Evolutionary conservation across 2,113 vertebrate species (phyloP), one percentile per base, ranked within the genome.

Genomic region (Tragelaphus strepsiceros): DNA sequence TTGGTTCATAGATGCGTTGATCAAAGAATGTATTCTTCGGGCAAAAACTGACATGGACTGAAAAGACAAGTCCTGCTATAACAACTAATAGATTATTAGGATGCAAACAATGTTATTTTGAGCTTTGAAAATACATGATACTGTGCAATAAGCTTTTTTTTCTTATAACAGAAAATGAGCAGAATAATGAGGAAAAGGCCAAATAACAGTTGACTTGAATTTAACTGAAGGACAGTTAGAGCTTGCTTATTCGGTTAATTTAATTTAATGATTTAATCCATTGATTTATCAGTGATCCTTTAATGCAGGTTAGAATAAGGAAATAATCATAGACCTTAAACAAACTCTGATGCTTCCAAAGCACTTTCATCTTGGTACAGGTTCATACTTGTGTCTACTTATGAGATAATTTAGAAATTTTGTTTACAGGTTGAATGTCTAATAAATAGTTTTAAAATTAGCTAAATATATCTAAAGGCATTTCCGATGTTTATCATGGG

Each of bases 31-130:
- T 98, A 82, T 97, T 98, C 74, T 87, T 96, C 94, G 96, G 96
- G 97, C 97, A 49, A 61, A 78, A 98, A 89, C 92, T 98, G 56
- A 88, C 26, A 77, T 80, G 95, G 95, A 96, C 97, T 86, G 98
- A 96, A 97, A 98, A 97, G 96, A 92, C 54, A 96, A 95, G 91
- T 97, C 35, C 96, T 98, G 92, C 96, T 97, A 83, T 97, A 96
- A 94, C 46, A 94, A 96, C 97, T 95, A 97, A 16, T 96, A 98
- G 98, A 97, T 91, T 97, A 97, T 98, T 96, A 15, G 94, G 93
- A 96, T 98, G 80, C 96, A 96, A 97, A 97, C 54, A 85, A 94
- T 98, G 96, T 98, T 98, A 94, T 97, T 98, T 95, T 80, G 98
- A 98, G 96, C 96, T 98, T 96, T 96, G 97, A 94, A 92, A 98